phyloP scores from a whole-genome alignment of 2,113 vertebrate genomes.

The Pyrgilauda ruficollis region DNA sequence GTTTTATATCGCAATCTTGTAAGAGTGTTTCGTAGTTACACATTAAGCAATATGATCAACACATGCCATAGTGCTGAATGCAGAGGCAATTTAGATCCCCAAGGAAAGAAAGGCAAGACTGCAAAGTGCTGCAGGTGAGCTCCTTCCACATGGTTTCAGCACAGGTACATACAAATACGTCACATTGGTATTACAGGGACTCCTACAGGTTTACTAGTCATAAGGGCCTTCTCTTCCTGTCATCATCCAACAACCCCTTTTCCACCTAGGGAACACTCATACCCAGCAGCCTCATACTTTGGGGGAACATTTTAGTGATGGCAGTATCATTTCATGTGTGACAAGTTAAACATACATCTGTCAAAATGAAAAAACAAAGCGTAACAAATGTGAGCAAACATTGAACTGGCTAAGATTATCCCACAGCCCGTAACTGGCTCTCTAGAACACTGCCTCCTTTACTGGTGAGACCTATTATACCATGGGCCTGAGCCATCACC shows the following conservation, averaged over 20 bases:
- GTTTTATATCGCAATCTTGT: not conserved
- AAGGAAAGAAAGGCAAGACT: not conserved
- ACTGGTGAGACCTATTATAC: not conserved
- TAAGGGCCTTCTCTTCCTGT: not conserved
- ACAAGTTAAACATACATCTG: not conserved
- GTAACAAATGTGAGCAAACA: not conserved
- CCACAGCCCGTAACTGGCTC: not conserved
- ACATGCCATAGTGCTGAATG: not conserved
- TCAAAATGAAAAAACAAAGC: not conserved
- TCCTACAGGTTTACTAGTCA: not conserved
- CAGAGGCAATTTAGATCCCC: not conserved
- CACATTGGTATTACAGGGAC: not conserved
- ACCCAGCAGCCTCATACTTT: not conserved
- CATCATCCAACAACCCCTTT: rapidly evolving
- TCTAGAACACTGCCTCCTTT: not conserved
- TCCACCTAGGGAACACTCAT: not conserved
- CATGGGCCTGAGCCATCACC: not conserved
- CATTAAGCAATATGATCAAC: not conserved
- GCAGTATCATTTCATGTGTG: not conserved
- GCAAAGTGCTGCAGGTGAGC: not conserved
- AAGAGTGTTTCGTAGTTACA: not conserved
- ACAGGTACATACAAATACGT: not conserved
- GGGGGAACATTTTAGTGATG: not conserved
- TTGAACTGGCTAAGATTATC: not conserved
- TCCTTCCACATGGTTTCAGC: not conserved